Conservation (phyloP, 2,888 invertebrate species). For the Chorisops tibialis region DNA sequence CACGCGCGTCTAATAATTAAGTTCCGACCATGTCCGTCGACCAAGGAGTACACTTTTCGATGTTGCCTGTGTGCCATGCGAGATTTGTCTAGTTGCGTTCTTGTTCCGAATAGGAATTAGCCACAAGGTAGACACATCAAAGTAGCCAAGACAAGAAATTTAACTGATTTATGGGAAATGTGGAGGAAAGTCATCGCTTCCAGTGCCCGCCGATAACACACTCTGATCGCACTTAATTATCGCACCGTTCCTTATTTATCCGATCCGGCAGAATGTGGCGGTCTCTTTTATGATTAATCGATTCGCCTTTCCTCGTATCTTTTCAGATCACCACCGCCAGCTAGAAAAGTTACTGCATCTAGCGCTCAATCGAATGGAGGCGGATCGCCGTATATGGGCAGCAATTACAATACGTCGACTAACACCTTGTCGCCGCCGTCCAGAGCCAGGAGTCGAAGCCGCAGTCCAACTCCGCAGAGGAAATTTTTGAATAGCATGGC, state of each 20-base stretch:
- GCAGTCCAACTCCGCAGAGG: conserved; percentile 56
- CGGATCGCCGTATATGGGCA: conserved; percentile 30
- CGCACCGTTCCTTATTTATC: conserved; percentile 16
- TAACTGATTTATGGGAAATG: too few species aligned
- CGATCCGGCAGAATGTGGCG: not conserved
- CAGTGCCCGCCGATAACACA: too few species aligned
- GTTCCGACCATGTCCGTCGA: too few species aligned
- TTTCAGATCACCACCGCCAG: conserved; percentile 49
- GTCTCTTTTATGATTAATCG: conserved; percentile 1
- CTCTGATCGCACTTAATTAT: too few species aligned
- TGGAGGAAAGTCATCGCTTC: too few species aligned
- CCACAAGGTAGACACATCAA: too few species aligned
- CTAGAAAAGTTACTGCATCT: conserved; percentile 44
- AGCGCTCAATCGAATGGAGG: conserved; percentile 34
- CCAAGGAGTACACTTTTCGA: too few species aligned
- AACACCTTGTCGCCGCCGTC: conserved; percentile 34
- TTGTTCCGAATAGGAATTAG: too few species aligned
- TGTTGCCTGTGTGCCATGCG: too few species aligned
- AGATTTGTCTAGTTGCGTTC: too few species aligned
- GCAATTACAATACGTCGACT: conserved; percentile 38
- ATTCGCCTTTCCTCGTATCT: not conserved
- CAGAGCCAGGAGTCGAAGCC: conserved; percentile 51
- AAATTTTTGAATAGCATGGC: conserved; percentile 47
- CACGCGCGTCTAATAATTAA: not conserved
- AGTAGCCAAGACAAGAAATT: too few species aligned